Base-by-base conservation (phyloP, 1,140 invertebrate species). In the Lysiphlebus fabarum region DNA sequence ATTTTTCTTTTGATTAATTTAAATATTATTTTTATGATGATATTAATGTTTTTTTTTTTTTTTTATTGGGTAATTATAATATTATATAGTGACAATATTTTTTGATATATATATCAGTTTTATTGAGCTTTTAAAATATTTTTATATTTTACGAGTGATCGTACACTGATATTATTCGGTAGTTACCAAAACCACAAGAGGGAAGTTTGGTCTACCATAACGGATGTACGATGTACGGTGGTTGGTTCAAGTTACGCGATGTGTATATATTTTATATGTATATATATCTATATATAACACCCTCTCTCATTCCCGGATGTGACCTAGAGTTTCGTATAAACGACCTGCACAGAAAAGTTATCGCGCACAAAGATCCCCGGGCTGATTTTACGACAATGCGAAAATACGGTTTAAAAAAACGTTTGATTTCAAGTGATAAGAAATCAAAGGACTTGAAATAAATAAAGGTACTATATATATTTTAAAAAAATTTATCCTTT, bases 161-260 rank as follows among this genome's bases (percentile, higher is more conserved):
- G 58, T 62, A 62, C 54, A 56, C 61, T 56, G 61, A 58, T 58
- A 62, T 26, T 4, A 26, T 26, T 1, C 2, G 4, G 61, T 45
- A 54, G 60, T 58, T 58, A 64, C 62, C 59, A 56, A 53, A 61
- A 60, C 62, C 59, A 60, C 57, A n/a, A 43, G 53, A 56, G 58
- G 59, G 59, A 64, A 64, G 56, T 64, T 64, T 64, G 62, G 59
- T 61, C 62, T 59, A 61, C 62, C 62, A 64, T 64, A 64, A 64
- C 62, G 62, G 62, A 61, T 64, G 62, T 61, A 64, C 58, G 49
- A 42, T 53, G 58, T 37, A 51, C 36, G 45, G 50, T 17, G 59
- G 51, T 58, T 60, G 55, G 59, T 59, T 59, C 59, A 41, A 64
- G 62, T 61, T 64, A 64, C 53, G 53, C 59, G 59, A 59, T 37